A percentile compares a stretch with the other conserved stretches of the same genome.
These are phyloP conservation scores for Pogonomyrmex barbatus DNA, from an alignment of 1,140 invertebrate species.

Conservation along the genomic window DNA sequence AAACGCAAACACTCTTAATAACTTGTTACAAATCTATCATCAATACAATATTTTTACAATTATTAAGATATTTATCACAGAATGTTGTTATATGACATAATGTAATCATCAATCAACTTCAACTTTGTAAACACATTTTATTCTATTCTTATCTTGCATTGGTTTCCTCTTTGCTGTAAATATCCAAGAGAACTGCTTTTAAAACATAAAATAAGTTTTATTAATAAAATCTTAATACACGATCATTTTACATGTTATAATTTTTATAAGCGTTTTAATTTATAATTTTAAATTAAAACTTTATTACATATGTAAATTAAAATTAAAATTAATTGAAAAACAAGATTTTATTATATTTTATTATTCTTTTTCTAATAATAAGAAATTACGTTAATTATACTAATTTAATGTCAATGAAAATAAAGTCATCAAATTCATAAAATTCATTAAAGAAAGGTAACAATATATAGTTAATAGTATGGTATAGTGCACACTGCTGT, in stretches of 20 bases:
- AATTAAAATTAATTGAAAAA: background rate
- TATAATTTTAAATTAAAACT: background rate
- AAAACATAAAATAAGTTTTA: conserved; percentile 1
- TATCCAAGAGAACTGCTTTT: background rate
- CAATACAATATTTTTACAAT: conserved; percentile 12
- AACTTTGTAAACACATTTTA: conserved; percentile 5
- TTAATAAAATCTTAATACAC: background rate
- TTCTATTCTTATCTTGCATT: conserved; percentile 11
- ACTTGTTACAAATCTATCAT: conserved; percentile 22
- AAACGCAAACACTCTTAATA: conserved; percentile 35
- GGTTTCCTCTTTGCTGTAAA: background rate
- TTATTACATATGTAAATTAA: background rate
- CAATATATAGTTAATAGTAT: no score
- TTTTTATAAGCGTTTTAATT: background rate
- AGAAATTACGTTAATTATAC: background rate
- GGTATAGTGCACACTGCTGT: no score
- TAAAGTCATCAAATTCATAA: background rate
- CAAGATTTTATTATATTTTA: background rate
- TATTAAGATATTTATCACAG: background rate
- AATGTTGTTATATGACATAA: background rate
- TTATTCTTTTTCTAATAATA: background rate
- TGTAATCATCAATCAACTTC: background rate
- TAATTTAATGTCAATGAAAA: background rate
- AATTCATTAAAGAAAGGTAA: background rate
- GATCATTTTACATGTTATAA: background rate